Evolutionary conservation across 2,113 vertebrate genomes (phyloP).

Genomic region (Tautogolabrus adspersus): DNA sequence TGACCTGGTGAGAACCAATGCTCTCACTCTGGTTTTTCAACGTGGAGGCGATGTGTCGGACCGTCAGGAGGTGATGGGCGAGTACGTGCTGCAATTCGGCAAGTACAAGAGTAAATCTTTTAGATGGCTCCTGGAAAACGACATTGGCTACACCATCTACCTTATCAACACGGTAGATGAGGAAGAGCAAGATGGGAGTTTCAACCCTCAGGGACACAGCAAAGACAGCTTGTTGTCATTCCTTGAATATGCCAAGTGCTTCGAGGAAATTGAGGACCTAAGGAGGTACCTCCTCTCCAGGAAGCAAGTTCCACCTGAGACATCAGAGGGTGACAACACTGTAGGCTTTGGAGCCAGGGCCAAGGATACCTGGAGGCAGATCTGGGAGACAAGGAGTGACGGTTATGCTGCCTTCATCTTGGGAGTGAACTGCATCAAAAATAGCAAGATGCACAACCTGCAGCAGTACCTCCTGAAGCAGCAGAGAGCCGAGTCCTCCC

Average conservation of each 20-base stretch:
- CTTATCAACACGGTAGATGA: constrained; percentile 21
- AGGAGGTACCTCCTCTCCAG: background rate
- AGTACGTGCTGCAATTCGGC: constrained; percentile 30
- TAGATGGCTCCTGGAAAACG: constrained; percentile 40
- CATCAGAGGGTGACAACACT: background rate
- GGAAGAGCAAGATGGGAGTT: constrained; percentile 6
- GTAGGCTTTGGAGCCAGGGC: constrained; percentile 5
- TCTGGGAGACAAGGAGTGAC: constrained; percentile 10
- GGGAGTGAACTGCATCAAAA: background rate
- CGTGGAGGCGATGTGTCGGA: background rate
- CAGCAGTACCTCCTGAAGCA: constrained; percentile 3
- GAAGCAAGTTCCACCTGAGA: background rate
- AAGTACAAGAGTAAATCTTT: constrained; percentile 46
- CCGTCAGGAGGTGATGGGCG: constrained; percentile 4
- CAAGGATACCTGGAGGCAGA: constrained; percentile 13
- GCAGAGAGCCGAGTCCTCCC: background rate
- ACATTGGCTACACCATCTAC: constrained; percentile 28
- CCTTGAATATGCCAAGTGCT: background rate
- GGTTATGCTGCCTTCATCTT: constrained; percentile 1
- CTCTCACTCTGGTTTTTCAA: background rate
- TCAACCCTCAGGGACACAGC: background rate
- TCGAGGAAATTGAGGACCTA: background rate
- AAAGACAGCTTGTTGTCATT: constrained; percentile 31
- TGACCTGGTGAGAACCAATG: background rate
- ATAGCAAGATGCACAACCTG: constrained; percentile 2